Evolutionary conservation across 2,888 invertebrate species (phyloP).

Genomic region (Macrophya alboannulata): DNA sequence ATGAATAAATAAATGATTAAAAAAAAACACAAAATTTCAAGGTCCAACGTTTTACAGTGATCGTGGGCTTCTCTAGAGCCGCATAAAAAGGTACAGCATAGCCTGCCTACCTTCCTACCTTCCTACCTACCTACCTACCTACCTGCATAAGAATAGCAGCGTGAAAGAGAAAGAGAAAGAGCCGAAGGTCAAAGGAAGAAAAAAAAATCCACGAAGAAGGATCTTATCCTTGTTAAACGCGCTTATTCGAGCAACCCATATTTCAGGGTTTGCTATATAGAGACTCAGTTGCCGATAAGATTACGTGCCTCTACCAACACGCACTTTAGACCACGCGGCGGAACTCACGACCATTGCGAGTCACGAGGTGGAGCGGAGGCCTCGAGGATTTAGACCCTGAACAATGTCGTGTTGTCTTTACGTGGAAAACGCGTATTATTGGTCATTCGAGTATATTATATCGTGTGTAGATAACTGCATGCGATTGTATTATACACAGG

Average conservation of each 20-base stretch:
- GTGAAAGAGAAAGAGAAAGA: neutral
- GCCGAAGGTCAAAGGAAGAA: neutral
- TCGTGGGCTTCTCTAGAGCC: neutral
- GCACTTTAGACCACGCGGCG: conserved; percentile 36
- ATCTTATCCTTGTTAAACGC: neutral
- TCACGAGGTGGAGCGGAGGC: neutral
- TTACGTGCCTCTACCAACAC: conserved; percentile 47
- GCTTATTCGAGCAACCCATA: conserved; percentile 28
- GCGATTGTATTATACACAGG: too few relatives aligned
- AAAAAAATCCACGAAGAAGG: neutral
- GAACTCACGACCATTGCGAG: conserved; percentile 2
- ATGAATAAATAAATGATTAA: too few relatives aligned
- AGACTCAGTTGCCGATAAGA: conserved; percentile 41
- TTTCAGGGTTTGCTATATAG: conserved; percentile 36
- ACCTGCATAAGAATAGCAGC: neutral
- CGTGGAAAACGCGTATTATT: neutral
- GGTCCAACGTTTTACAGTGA: neutral
- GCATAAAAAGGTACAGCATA: neutral
- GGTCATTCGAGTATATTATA: too few relatives aligned
- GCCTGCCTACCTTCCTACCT: neutral
- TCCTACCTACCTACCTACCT: neutral
- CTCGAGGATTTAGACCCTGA: neutral
- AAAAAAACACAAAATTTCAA: neutral
- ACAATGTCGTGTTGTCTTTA: conserved; percentile 6
- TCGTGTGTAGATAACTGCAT: too few relatives aligned